phyloP scores from a whole-genome alignment of 2,888 invertebrate genomes.

The Patella pellucida region DNA sequence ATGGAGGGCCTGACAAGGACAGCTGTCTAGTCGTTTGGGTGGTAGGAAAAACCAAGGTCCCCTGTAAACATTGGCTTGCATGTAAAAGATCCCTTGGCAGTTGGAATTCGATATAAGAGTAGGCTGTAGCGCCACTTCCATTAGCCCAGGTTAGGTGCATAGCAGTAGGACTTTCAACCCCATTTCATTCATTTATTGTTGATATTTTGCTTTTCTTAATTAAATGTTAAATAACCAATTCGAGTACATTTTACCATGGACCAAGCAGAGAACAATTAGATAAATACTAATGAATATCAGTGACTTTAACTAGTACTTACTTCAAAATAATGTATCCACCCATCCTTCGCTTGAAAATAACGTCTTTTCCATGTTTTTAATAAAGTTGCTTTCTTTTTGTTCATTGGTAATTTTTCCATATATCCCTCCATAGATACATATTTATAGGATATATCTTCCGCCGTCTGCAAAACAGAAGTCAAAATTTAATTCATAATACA shows the following conservation, averaged over 20 bases:
- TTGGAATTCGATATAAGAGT: too few species aligned
- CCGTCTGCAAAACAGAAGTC: constrained; percentile 37
- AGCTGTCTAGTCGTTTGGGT: too few species aligned
- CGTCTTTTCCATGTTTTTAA: constrained; percentile 76
- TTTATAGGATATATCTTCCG: constrained; percentile 59
- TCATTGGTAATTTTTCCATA: constrained; percentile 74
- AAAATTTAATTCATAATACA: too few species aligned
- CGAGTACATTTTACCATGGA: neutral
- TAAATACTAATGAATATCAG: neutral
- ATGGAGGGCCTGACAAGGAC: too few species aligned
- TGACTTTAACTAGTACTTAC: constrained; percentile 50
- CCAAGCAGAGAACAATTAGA: too few species aligned
- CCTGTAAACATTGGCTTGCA: too few species aligned
- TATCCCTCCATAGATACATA: constrained; percentile 74
- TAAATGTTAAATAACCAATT: neutral
- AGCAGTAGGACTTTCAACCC: too few species aligned
- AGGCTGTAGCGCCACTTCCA: too few species aligned
- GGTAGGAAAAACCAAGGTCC: too few species aligned
- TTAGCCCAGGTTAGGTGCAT: too few species aligned
- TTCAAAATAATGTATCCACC: constrained; percentile 74
- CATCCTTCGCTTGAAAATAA: constrained; percentile 74
- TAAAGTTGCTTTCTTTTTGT: constrained; percentile 74
- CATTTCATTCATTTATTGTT: neutral
- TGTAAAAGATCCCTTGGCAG: too few species aligned
- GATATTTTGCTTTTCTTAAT: neutral